Percentiles rank a stretch among this genome's conserved stretches.
These are phyloP conservation scores for Cydia fagiglandana DNA, from an alignment of 1,140 invertebrate genomes.

Conservation along the genomic window DNA sequence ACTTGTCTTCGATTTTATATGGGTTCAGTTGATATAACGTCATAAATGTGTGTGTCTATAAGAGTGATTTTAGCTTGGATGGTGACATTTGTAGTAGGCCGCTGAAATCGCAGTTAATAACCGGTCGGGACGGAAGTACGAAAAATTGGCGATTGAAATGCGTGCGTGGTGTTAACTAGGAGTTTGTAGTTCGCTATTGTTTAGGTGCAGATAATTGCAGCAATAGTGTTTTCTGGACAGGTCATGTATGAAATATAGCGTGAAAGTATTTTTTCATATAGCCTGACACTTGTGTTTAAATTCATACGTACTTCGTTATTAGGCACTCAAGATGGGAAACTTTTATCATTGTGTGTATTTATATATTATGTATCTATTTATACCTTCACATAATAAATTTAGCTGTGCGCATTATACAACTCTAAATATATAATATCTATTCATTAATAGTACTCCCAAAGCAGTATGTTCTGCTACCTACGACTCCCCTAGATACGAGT, in stretches of 20 bases:
- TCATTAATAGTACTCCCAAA: too few relatives aligned
- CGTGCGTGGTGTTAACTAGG: constrained; percentile 11
- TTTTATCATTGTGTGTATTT: too few relatives aligned
- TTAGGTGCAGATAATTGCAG: background rate
- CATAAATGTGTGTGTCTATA: background rate
- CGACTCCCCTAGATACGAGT: too few relatives aligned
- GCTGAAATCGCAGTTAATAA: constrained; percentile 68
- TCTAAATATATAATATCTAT: too few relatives aligned
- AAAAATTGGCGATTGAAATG: constrained; percentile 49
- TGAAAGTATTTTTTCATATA: background rate
- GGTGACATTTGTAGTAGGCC: constrained; percentile 54
- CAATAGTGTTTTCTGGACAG: background rate
- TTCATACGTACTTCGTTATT: too few relatives aligned
- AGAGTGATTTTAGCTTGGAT: background rate
- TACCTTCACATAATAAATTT: too few relatives aligned
- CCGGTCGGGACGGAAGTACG: constrained; percentile 53
- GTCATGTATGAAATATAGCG: too few relatives aligned
- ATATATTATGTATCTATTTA: too few relatives aligned
- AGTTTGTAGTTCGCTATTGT: constrained; percentile 20
- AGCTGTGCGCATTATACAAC: too few relatives aligned
- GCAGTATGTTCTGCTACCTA: too few relatives aligned
- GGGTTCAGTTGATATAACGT: background rate
- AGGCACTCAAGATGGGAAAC: too few relatives aligned
- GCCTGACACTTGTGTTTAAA: background rate
- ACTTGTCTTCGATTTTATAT: background rate